Evolutionary conservation across 2,113 vertebrate genomes (phyloP), one percentile per base, ranked within the genome.

Genomic region (Gila orcuttii): DNA sequence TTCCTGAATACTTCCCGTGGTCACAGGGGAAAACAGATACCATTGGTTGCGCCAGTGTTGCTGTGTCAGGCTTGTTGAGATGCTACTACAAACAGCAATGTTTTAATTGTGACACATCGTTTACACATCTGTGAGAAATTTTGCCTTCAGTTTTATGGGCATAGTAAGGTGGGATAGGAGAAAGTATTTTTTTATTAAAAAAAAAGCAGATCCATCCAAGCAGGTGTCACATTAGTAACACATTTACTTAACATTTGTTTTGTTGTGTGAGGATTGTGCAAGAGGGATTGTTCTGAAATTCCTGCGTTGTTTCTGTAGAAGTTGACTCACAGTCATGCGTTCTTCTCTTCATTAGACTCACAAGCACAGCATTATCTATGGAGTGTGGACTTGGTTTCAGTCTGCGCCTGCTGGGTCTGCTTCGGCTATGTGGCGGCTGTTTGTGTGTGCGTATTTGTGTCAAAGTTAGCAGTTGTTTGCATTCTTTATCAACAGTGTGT

Each of bases 351-450:
- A 85, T 64, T 81, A 47, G 36, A 15, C 21, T 45, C 60, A 78
- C 87, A 88, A 85, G 84, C 77, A 71, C 11, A 17, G 42, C 47
- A 87, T 85, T 87, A 79, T 85, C 36, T 62, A 66, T 45, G 76
- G 57, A 60, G 21, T 62, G 25, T 64, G 59, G 64, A 36, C 79
- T 78, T 45, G 39, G 8, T 62, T 64, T 66, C 21, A 13, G 11
- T 31, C 57, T 85, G 39, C 45, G 71, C 47, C 50, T 21, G 57
- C 25, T 68, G 19, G 59, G 31, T 59, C 31, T 39, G 39, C 59
- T 64, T 50, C 8, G 3, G 50, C 75, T 55, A 33, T 19, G 6
- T 77, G 39, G 25, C 33, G 25, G 39, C 15, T 64, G 82, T 59
- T n/a, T 45, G 83, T 83, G 3, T 57, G 47, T 69, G 79, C 19